These are phyloP conservation scores for Andricus grossulariae DNA, from an alignment of 1,140 invertebrate species.

Conservation along the genomic window DNA sequence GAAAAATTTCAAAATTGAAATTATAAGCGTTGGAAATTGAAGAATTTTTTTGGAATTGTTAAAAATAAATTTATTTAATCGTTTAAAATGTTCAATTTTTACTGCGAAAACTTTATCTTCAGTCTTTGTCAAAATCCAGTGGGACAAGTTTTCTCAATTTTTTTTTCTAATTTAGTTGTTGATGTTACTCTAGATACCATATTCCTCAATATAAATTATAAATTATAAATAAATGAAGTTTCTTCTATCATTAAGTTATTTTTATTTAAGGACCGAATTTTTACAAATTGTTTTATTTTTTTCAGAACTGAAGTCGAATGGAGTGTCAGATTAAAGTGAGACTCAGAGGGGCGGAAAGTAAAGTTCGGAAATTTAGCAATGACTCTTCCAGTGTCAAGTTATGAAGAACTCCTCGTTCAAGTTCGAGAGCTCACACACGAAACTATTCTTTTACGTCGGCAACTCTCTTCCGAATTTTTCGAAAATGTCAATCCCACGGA, in stretches of 20 bases:
- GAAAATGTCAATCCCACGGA: conserved; percentile 61
- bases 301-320: conserved; percentile 54
- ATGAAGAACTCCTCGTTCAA: conserved; percentile 76
- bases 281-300: conserved; percentile 17
- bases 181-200: too few species aligned
- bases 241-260: not conserved
- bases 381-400: conserved; percentile 77
- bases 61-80: too few species aligned
- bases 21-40: too few species aligned
- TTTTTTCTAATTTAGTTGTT: too few species aligned
- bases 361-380: conserved; percentile 60
- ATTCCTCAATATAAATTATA: too few species aligned
- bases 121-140: too few species aligned
- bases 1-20: too few species aligned
- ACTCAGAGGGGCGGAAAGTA: conserved; percentile 39
- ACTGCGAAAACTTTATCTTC: too few species aligned
- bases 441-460: conserved; percentile 70
- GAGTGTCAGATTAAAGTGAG: conserved; percentile 39
- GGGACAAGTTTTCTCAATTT: too few species aligned
- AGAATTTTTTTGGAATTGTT: too few species aligned
- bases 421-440: conserved; percentile 76
- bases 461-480: conserved; percentile 69
- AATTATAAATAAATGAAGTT: too few species aligned
- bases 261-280: not conserved
- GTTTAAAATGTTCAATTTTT: too few species aligned